Percentiles rank a stretch among this genome's conserved stretches.
Evolutionary conservation across 2,888 invertebrate species (phyloP).

Genomic region (Notodromas monacha): DNA sequence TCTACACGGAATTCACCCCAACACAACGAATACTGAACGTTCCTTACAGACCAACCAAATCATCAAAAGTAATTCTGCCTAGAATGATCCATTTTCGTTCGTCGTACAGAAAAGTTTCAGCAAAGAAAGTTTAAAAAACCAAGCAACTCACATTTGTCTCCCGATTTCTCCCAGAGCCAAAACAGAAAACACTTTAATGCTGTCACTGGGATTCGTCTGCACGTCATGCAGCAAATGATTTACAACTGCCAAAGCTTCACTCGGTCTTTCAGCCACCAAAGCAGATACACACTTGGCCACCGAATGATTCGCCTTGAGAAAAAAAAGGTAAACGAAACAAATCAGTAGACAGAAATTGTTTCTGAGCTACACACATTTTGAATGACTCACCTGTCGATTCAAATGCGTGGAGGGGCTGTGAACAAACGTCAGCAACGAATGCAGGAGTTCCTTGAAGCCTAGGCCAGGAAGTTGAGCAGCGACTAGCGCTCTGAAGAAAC

Average conservation of each 20-base stretch:
- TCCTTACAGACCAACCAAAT: too few relatives aligned
- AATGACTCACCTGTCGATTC: conserved; percentile 22
- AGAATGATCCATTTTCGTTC: too few relatives aligned
- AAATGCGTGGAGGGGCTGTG: too few relatives aligned
- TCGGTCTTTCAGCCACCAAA: conserved; percentile 44
- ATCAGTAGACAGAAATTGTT: conserved; percentile 4
- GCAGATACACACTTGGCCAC: conserved; percentile 87
- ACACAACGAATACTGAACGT: too few relatives aligned
- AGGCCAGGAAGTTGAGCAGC: conserved; percentile 38
- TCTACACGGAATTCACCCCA: too few relatives aligned
- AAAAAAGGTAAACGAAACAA: conserved; percentile 1
- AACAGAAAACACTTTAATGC: conserved; percentile 64
- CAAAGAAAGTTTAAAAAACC: background rate
- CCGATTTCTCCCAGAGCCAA: conserved; percentile 92
- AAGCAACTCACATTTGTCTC: conserved; percentile 55
- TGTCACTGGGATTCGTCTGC: conserved; percentile 29
- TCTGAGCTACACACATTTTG: conserved; percentile 18
- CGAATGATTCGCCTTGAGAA: conserved; percentile 56
- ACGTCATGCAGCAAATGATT: conserved; percentile 35
- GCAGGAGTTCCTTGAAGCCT: conserved; percentile 43
- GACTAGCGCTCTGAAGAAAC: conserved; percentile 70
- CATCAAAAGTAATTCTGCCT: too few relatives aligned
- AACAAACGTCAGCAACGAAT: conserved; percentile 38
- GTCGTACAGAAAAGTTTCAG: too few relatives aligned
- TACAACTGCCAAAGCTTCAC: conserved; percentile 22